Evolutionary conservation across 2,888 invertebrate genomes (phyloP).

Genomic region (Pseudolycoriella hygida): DNA sequence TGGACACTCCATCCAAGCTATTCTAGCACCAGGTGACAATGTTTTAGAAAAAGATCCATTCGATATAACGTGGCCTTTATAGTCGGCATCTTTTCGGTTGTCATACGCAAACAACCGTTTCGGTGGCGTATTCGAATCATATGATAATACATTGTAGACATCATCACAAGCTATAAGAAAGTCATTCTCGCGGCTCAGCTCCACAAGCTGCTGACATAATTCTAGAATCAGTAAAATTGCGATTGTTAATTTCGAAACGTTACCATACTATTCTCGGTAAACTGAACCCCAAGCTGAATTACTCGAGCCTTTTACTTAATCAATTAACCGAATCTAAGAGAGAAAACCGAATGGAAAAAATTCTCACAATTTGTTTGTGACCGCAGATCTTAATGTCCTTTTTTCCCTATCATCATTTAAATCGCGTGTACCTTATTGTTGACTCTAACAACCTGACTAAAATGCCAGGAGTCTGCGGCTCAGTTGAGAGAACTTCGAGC

Average conservation of each 20-base stretch:
- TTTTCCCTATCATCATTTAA: too few species aligned
- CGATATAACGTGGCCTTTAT: slow-evolving; percentile 37
- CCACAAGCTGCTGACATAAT: slow-evolving; percentile 27
- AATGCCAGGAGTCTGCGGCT: too few species aligned
- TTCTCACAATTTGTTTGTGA: too few species aligned
- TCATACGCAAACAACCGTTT: slow-evolving; percentile 37
- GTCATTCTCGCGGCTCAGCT: slow-evolving; percentile 28
- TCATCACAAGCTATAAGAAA: slow-evolving; percentile 39
- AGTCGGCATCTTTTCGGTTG: slow-evolving; percentile 21
- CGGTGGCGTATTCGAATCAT: slow-evolving; percentile 27
- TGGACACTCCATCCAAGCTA: slow-evolving; percentile 45
- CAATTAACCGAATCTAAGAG: too few species aligned
- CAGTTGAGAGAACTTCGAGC: too few species aligned
- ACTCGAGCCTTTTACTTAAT: too few species aligned
- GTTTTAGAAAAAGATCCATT: slow-evolving; percentile 48
- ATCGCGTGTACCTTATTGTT: too few species aligned
- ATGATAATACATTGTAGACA: slow-evolving; percentile 41
- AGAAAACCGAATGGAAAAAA: too few species aligned
- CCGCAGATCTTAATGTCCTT: too few species aligned
- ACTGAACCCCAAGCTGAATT: too few species aligned
- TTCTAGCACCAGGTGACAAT: slow-evolving; percentile 40
- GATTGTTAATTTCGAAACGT: neutral
- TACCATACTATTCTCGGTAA: too few species aligned
- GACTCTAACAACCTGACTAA: too few species aligned
- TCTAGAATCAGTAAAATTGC: slow-evolving; percentile 15